Base-by-base conservation (phyloP, 2,888 invertebrate species). In the Yponomeuta evonymella region DNA sequence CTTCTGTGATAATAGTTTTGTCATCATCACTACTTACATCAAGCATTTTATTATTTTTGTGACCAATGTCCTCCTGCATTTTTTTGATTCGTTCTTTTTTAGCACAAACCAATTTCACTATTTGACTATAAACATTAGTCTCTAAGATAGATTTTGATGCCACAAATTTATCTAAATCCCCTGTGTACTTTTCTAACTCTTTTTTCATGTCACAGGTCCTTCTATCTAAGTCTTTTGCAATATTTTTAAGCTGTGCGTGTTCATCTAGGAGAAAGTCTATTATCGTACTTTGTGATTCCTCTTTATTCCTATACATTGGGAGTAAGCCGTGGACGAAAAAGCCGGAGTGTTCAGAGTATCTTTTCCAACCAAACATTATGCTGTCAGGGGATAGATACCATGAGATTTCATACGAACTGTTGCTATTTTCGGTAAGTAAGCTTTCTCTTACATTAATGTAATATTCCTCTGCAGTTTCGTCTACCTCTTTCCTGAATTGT, bases 381-480 rank as follows among this genome's bases (percentile, higher is more conserved):
- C 51, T 15, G 12, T 58, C 51, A 15, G 12, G 12, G 15, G 51
- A 36, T n/a, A 67, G 36, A 30, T 29, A 29, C 33, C 30, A 65
- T 29, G 12, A 9, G 36, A 15, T 36, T 67, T 36, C 29, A 70
- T 63, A 43, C 11, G 68, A 0, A 48, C 72, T 70, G 88, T 81
- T 33, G 83, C 80, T 68, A 43, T 73, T 72, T 48, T 72, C 70
- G 6, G 75, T 76, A 15, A 73, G 74, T 1, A 90, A 73, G 3
- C 77, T 79, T 51, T 74, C 74, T 69, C 73, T 72, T 12, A 73
- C 70, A 73, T 83, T 82, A 5, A 70, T 73, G 36, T 72, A 74
- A 75, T 89, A 92, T 12, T 81, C 76, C 11, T 80, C 77, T 73
- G 78, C 76, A 23, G 72, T 76, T 73, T 87, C 86, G 12, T 80